These are phyloP conservation scores for Limnephilus lunatus DNA, from an alignment of 2,888 invertebrate genomes.

Conservation along the genomic window DNA sequence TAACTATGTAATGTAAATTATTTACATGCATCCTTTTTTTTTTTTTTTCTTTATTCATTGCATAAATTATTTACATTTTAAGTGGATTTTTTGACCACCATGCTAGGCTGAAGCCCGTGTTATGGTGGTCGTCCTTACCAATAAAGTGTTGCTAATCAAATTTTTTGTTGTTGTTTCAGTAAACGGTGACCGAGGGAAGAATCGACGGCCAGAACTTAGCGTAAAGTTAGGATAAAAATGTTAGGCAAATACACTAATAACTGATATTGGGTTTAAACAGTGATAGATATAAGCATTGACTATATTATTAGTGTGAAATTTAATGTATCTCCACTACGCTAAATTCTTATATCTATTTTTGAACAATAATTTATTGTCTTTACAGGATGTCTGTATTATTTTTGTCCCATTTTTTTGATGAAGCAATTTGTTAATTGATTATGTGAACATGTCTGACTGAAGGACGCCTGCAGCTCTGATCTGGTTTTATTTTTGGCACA, in stretches of 20 bases:
- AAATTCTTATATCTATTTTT: conserved; percentile 63
- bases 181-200: conserved; percentile 51
- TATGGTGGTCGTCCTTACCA: too few species aligned
- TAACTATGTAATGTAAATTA: background rate
- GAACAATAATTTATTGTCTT: conserved; percentile 66
- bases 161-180: conserved; percentile 60
- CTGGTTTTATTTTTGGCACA: background rate
- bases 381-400: conserved; percentile 62
- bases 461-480: background rate
- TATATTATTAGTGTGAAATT: conserved; percentile 65
- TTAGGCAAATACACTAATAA: conserved; percentile 62
- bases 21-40: too few species aligned
- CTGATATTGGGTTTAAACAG: conserved; percentile 62
- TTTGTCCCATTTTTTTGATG: conserved; percentile 61
- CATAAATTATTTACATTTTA: too few species aligned
- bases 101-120: too few species aligned
- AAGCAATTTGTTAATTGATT: conserved; percentile 57
- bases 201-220: conserved; percentile 64
- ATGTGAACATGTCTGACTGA: conserved; percentile 49
- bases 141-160: conserved; percentile 17
- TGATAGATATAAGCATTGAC: conserved; percentile 66
- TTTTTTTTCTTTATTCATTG: too few species aligned
- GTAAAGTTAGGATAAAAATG: conserved; percentile 57
- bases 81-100: too few species aligned
- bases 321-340: conserved; percentile 64